Base-by-base conservation (phyloP, 2,888 invertebrate genomes). In the Scelioninae gen. 1 region DNA sequence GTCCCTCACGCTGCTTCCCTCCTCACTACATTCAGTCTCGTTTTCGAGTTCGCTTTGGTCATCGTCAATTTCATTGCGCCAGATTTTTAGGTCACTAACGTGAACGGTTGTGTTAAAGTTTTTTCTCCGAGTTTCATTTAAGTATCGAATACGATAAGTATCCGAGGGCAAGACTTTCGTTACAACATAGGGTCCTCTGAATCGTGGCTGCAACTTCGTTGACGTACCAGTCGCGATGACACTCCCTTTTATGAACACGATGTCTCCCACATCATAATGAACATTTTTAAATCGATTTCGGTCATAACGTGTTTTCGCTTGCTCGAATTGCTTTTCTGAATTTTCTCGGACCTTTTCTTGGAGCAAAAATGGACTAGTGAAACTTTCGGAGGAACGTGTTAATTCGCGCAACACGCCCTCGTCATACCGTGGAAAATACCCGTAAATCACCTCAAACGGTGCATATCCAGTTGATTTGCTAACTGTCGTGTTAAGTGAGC, bases 341-440 rank as follows among this genome's bases (percentile, higher is more conserved):
- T 8, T 23, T 60, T 58, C n/a, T 58, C 71, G 1, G 1, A 23
- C 23, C 11, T 40, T 11, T 10, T 10, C 10, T 40, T 40, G 40
- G 7, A 11, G 3, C 2, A 5, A 5, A 45, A 15, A 8, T 13
- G 45, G 13, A 32, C 9, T 1, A n/a, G n/a, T n/a, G 15, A 32
- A 55, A 5, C 13, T 32, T 34, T 55, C 55, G 10, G 3, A 32
- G 34, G n/a, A 5, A 5, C 4, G 3, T 2, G 13, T 2, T 45
- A 45, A 13, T 13, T 45, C 45, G n/a, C 45, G n/a, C 2, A 5
- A 5, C 3, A 13, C 5, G 2, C 8, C 45, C 5, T 8, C 32
- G 1, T 34, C 55, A 43, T 51, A 75, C 10, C 80, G 23, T 3
- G 68, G 68, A 1, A 69, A 10, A 15, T 68, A 79, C 0, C 71